phyloP scores from a whole-genome alignment of 2,113 vertebrate species.

The Falco punctatus region DNA sequence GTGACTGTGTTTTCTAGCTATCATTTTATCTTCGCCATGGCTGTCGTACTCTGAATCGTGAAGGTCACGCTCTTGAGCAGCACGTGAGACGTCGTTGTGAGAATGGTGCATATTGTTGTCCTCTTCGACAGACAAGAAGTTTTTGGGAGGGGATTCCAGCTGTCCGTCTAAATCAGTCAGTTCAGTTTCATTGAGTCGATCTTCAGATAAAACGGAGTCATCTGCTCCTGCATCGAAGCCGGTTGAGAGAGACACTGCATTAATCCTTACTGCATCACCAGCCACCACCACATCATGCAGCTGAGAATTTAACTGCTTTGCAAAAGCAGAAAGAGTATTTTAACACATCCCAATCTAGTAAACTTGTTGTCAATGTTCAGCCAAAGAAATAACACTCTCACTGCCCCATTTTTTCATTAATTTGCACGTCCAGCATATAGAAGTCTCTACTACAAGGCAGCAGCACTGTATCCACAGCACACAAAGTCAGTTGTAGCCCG shows the following conservation, averaged over 20 bases:
- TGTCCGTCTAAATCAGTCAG: constrained; percentile 84
- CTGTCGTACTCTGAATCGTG: constrained; percentile 70
- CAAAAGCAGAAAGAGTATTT: not conserved
- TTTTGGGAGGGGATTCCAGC: constrained; percentile 83
- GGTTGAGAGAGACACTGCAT: not conserved
- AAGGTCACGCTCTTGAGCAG: constrained; percentile 61
- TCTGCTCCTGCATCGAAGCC: constrained; percentile 76
- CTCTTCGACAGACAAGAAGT: constrained; percentile 75
- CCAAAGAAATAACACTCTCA: not conserved
- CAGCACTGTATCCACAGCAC: not conserved
- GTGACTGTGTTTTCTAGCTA: constrained; percentile 79
- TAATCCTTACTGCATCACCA: not conserved
- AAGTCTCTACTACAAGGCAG: not conserved
- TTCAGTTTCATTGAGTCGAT: constrained; percentile 89
- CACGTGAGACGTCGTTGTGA: constrained; percentile 66
- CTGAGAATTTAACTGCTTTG: not conserved
- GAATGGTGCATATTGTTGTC: constrained; percentile 65
- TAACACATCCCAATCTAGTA: not conserved
- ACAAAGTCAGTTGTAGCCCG: not conserved
- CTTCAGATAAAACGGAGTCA: constrained; percentile 78
- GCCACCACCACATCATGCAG: not conserved
- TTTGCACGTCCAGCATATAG: not conserved
- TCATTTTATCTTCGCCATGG: constrained; percentile 72
- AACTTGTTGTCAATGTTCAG: not conserved
- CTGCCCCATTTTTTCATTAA: not conserved